Percentiles rank a stretch among this genome's conserved stretches.
Conservation (phyloP, 2,113 vertebrate genomes). For the Leptobrachium ailaonicum region DNA sequence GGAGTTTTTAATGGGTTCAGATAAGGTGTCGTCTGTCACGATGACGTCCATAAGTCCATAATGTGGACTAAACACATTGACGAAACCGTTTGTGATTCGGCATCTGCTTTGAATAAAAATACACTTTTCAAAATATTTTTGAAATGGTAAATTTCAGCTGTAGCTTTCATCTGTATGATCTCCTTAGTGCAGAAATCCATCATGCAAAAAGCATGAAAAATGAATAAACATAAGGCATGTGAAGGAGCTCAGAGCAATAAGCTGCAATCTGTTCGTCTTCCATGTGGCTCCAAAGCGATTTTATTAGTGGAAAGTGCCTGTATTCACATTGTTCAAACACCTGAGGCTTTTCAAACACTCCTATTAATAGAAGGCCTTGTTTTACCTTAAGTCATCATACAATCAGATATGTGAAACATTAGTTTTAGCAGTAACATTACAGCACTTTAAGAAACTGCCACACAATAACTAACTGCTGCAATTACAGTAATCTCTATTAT, state of each 20-base stretch:
- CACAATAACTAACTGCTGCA: too few relatives aligned
- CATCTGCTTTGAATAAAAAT: too few relatives aligned
- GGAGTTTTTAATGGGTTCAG: too few relatives aligned
- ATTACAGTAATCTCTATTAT: too few relatives aligned
- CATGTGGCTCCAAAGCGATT: constrained; percentile 10
- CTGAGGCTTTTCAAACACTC: constrained; percentile 13
- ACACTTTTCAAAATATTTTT: too few relatives aligned
- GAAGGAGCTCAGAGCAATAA: constrained; percentile 20
- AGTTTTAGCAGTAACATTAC: not conserved
- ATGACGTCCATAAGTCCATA: too few relatives aligned
- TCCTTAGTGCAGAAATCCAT: constrained; percentile 15
- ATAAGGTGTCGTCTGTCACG: too few relatives aligned
- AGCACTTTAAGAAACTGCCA: too few relatives aligned
- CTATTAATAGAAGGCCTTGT: constrained; percentile 33
- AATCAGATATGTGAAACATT: not conserved
- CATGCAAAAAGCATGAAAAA: constrained; percentile 5
- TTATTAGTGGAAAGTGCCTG: constrained; percentile 23
- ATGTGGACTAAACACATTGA: too few relatives aligned
- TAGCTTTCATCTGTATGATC: constrained; percentile 25
- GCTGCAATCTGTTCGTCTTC: constrained; percentile 36
- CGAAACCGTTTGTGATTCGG: too few relatives aligned
- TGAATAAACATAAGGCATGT: constrained; percentile 35
- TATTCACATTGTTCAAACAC: constrained; percentile 19
- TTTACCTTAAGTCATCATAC: constrained; percentile 10
- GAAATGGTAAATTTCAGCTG: not conserved